Evolutionary conservation across 2,888 invertebrate genomes (phyloP).

Genomic region (Danaus chrysippus): DNA sequence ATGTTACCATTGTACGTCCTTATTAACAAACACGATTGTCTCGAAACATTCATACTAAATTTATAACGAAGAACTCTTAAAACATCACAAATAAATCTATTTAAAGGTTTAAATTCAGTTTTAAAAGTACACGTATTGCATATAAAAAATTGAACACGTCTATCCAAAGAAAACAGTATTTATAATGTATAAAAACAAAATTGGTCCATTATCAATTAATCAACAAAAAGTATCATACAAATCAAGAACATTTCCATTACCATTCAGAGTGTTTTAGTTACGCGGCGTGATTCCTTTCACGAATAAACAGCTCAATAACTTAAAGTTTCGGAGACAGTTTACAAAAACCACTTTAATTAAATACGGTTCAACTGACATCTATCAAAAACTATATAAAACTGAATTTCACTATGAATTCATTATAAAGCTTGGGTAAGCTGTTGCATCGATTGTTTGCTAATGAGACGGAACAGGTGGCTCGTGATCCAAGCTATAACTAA

Average conservation of each 20-base stretch:
- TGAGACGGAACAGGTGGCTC: slow-evolving; percentile 62
- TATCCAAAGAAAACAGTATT: background rate
- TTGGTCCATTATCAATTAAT: background rate
- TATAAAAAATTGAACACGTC: too few relatives aligned
- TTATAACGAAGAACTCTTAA: too few relatives aligned
- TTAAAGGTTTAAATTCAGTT: too few relatives aligned
- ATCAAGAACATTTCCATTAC: background rate
- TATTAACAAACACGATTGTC: slow-evolving; percentile 17
- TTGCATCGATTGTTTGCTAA: slow-evolving; percentile 70
- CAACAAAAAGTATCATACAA: background rate
- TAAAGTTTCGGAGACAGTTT: background rate
- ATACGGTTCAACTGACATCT: background rate
- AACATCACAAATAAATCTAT: too few relatives aligned
- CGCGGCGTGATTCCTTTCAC: slow-evolving; percentile 2
- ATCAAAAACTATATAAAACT: background rate
- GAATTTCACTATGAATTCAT: background rate
- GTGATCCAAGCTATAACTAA: slow-evolving; percentile 41
- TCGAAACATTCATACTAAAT: background rate
- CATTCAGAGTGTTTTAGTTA: background rate
- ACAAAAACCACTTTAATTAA: slow-evolving; percentile 1
- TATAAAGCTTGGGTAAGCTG: background rate
- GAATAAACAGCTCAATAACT: slow-evolving; percentile 5
- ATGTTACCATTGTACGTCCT: slow-evolving; percentile 33
- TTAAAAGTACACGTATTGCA: too few relatives aligned
- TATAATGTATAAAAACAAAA: background rate